Percentiles rank a stretch among this genome's conserved stretches.
Conservation (phyloP, 2,113 vertebrate genomes). For the Epinephelus lanceolatus region DNA sequence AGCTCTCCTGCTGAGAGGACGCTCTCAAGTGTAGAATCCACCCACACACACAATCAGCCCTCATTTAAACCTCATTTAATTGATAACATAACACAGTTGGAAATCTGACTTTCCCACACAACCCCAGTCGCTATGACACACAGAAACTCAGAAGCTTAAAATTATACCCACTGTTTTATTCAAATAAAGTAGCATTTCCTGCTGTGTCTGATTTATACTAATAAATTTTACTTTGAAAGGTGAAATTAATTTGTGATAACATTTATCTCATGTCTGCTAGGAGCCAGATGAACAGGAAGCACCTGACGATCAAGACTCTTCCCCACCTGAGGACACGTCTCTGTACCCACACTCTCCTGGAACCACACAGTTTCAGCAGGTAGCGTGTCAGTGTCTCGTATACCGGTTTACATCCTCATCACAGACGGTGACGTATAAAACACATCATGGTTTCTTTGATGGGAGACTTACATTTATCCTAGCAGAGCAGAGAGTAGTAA, state of each 20-base stretch:
- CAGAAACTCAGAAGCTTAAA: conserved; percentile 18
- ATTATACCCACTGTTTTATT: conserved; percentile 23
- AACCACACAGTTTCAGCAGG: conserved; percentile 97
- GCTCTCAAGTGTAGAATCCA: conserved; percentile 39
- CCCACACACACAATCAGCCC: conserved; percentile 43
- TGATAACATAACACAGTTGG: conserved; percentile 18
- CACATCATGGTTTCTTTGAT: not conserved
- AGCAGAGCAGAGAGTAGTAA: not conserved
- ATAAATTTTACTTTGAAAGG: not conserved
- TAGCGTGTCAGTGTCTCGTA: conserved; percentile 67
- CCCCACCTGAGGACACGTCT: conserved; percentile 97
- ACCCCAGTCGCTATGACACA: conserved; percentile 2
- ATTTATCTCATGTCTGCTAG: conserved; percentile 79
- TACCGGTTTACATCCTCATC: not conserved
- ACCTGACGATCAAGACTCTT: conserved; percentile 97
- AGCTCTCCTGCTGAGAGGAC: conserved; percentile 14
- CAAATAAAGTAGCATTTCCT: conserved; percentile 32
- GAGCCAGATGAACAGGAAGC: conserved; percentile 98
- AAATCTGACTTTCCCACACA: conserved; percentile 32
- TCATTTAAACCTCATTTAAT: conserved; percentile 45
- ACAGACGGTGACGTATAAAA: not conserved
- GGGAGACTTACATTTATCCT: not conserved
- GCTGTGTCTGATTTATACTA: conserved; percentile 7
- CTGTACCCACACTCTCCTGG: conserved; percentile 97
- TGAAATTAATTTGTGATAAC: conserved; percentile 28